phyloP scores from a whole-genome alignment of 2,888 invertebrate genomes.

The Hirtodrosophila histrioides region DNA sequence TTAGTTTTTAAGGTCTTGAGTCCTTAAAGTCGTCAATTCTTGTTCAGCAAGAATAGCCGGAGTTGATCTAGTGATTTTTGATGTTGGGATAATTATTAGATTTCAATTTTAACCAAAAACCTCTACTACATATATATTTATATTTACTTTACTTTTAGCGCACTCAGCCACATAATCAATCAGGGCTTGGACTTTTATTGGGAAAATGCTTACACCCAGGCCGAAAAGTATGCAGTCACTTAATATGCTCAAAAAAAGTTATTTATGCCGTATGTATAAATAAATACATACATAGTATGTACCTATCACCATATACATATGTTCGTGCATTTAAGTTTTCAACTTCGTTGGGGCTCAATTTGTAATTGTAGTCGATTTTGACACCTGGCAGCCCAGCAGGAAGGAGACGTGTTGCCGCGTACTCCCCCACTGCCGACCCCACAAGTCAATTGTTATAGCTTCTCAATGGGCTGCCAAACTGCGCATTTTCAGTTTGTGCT shows the following conservation, averaged over 20 bases:
- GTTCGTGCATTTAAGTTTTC: background rate
- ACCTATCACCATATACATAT: background rate
- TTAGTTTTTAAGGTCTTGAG: too few species aligned
- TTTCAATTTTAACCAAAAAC: too few species aligned
- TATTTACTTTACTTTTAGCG: background rate
- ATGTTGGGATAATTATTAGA: too few species aligned
- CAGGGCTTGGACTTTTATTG: slow-evolving; percentile 33
- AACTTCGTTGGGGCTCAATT: slow-evolving; percentile 1
- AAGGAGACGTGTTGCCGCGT: background rate
- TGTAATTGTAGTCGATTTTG: slow-evolving; percentile 54
- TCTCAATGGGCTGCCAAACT: slow-evolving; percentile 1
- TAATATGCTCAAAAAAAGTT: too few species aligned
- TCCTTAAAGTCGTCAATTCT: too few species aligned
- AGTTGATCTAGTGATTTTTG: too few species aligned
- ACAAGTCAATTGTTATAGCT: slow-evolving; percentile 12
- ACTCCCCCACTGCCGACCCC: background rate
- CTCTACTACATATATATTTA: too few species aligned
- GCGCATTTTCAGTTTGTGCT: background rate
- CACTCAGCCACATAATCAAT: slow-evolving; percentile 59
- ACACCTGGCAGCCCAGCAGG: slow-evolving; percentile 39
- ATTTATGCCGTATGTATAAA: too few species aligned
- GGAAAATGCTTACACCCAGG: background rate
- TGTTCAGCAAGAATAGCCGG: too few species aligned
- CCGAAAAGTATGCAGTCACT: too few species aligned
- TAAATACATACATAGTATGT: too few species aligned